Conservation (phyloP, 2,797 vertebrate genomes). For the Fundulus diaphanus region DNA sequence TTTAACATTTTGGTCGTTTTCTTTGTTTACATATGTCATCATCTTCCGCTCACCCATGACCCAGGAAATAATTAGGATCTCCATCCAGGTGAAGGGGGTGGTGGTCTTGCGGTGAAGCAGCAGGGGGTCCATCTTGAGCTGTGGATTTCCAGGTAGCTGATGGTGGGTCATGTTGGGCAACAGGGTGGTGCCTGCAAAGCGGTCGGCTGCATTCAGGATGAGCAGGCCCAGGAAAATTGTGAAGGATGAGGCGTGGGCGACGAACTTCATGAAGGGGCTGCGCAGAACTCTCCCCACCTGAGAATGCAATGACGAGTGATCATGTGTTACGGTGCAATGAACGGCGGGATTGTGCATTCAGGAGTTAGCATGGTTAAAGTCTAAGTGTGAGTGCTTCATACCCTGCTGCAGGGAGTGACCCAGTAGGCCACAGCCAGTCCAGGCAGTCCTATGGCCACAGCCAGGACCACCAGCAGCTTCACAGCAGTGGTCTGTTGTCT, state of each 20-base stretch:
- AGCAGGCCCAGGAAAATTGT: slow-evolving; percentile 96
- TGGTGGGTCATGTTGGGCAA: slow-evolving; percentile 91
- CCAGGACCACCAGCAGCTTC: slow-evolving; percentile 94
- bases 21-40: background rate
- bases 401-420: slow-evolving; percentile 95
- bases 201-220: slow-evolving; percentile 97
- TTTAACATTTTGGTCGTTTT: background rate
- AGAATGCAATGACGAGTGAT: slow-evolving; percentile 22
- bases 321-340: background rate
- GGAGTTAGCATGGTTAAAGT: background rate
- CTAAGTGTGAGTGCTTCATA: slow-evolving; percentile 60
- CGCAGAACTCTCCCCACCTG: slow-evolving; percentile 96
- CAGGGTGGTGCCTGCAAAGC: slow-evolving; percentile 92
- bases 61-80: slow-evolving; percentile 97
- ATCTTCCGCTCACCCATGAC: slow-evolving; percentile 86
- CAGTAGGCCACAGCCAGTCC: slow-evolving; percentile 92
- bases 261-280: slow-evolving; percentile 98
- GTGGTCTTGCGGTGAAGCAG: slow-evolving; percentile 96
- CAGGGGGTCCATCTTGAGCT: slow-evolving; percentile 70
- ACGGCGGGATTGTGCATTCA: background rate
- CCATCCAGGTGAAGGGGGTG: slow-evolving; percentile 97
- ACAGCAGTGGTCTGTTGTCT: slow-evolving; percentile 93
- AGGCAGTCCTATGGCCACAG: slow-evolving; percentile 90
- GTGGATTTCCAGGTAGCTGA: slow-evolving; percentile 41
- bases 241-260: slow-evolving; percentile 97